Percentiles rank a stretch among this genome's conserved stretches.
Conservation (phyloP, 2,797 vertebrate genomes). For the Acrossocheilus wenchowensis region DNA sequence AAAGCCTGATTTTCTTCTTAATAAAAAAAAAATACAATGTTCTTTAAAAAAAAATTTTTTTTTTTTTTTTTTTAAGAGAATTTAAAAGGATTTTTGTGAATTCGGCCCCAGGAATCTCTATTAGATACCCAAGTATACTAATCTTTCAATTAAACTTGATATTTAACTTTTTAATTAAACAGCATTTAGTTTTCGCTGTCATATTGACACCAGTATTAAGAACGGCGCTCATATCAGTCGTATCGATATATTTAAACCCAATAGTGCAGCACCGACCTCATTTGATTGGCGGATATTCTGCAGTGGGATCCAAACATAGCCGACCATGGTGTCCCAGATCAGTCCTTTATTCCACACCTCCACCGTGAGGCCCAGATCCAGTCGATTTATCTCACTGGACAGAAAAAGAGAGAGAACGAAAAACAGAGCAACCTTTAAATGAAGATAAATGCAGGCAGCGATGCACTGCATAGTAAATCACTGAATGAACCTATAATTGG, state of each 20-base stretch:
- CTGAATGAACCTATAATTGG: not conserved
- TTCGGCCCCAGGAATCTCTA: not conserved
- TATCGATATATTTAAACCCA: not conserved
- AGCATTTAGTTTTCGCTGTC: not conserved
- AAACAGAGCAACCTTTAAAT: not conserved
- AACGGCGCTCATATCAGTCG: not conserved
- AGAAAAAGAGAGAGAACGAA: conserved; percentile 52
- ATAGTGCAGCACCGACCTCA: conserved; percentile 78
- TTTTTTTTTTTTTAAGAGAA: too few species aligned
- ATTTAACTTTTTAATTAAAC: not conserved
- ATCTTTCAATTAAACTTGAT: not conserved
- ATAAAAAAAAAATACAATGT: too few species aligned
- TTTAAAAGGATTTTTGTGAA: not conserved
- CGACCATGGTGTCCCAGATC: conserved; percentile 99
- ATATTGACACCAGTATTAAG: not conserved
- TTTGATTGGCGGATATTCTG: conserved; percentile 92
- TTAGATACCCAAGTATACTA: not conserved
- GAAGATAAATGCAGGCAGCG: not conserved
- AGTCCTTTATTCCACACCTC: conserved; percentile 98
- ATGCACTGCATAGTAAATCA: not conserved
- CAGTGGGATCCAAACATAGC: conserved; percentile 94
- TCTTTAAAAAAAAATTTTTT: too few species aligned
- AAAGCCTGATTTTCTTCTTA: too few species aligned
- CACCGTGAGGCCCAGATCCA: conserved; percentile 93
- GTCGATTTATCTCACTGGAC: conserved; percentile 91